Base-by-base conservation (phyloP, 2,113 vertebrate species). In the Microcebus griseorufus region DNA sequence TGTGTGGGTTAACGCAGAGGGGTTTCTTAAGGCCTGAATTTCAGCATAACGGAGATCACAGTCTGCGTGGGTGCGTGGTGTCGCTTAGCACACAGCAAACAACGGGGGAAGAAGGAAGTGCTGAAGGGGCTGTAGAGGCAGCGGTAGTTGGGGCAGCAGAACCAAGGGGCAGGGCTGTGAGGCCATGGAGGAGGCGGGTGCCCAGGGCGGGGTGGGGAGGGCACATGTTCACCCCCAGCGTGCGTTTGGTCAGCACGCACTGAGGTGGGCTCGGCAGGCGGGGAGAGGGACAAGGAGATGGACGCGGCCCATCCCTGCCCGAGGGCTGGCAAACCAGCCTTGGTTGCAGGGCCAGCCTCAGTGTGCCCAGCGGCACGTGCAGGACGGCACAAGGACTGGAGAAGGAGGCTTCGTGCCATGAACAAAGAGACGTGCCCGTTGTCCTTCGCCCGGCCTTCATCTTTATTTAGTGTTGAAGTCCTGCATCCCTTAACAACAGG, bases 141-240 rank as follows among this genome's bases (percentile, higher is more conserved):
- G 60, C 10, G 13, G 8, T 5, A 14, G 18, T 8, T 3, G 16
- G 23, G 70, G 42, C 23, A 48, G 10, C 39, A 53, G n/a, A 82
- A 34, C 6, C 34, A 0, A 23, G 2, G n/a, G 42, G 2, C 11
- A 14, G 25, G 39, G 34, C 8, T 27, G 13, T 7, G 22, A 45
- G 60, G 80, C 60, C 14, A 0, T 17, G 67, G 18, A 55, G 79
- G 37, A 51, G 8, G 5, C 13, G 12, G n/a, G 60, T 27, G 20
- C 9, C 9, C 23, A 10, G 34, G 7, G 75, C 51, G 0, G 10
- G 20, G 9, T 4, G n/a, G 34, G 7, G 13, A 12, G 1, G 13
- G 0, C 1, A 1, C 7, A 4, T 9, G 0, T 39, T 27, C 51
- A 4, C 22, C 0, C 0, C 51, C 73, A 9, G 58, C 76, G 34